Evolutionary conservation across 2,797 vertebrate genomes (phyloP), one percentile per base, ranked within the genome.

Genomic region (Coregonus sp.): DNA sequence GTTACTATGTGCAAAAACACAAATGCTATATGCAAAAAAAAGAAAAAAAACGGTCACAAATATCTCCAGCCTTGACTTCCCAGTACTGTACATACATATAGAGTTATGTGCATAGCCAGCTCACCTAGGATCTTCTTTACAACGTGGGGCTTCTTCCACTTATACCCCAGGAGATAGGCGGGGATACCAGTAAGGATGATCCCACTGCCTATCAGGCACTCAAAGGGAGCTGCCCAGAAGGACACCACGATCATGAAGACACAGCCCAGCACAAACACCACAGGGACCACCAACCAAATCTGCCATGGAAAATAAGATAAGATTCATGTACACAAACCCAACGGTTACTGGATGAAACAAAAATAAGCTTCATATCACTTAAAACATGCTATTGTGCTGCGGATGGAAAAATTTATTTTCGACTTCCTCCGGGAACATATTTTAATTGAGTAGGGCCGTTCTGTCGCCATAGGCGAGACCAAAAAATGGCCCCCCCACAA

Each of bases 191-290:
- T 93, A 80, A 94, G 90, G 90, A 94, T 94, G 50, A 94, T 93
- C 79, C 89, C 29, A 80, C 85, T 81, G 80, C 93, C 93, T 4
- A 94, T 6, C 84, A 94, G 85, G 78, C 89, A 92, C 85, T 94
- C 93, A 4, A 92, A 90, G 0, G 93, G 93, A 76, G 94, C 93
- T 0, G 94, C 94, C 94, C 94, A 94, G 82, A 94, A 94, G n/a
- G 94, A 94, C 79, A 94, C 94, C 0, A 82, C 2, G 35, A 94
- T 94, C 93, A 94, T 94, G 90, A 94, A 94, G 80, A 94, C 66
- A 1, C 93, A 94, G 79, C 91, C 88, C 90, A 94, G 70, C 52
- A 94, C 92, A 5, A 94, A 94, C 0, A 78, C 84, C 37, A 93
- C 35, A 0, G 93, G 94, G 75, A 94, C 79, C 78, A 89, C 80